These are phyloP conservation scores for Tautogolabrus adspersus DNA, from an alignment of 2,113 vertebrate genomes.

Conservation along the genomic window DNA sequence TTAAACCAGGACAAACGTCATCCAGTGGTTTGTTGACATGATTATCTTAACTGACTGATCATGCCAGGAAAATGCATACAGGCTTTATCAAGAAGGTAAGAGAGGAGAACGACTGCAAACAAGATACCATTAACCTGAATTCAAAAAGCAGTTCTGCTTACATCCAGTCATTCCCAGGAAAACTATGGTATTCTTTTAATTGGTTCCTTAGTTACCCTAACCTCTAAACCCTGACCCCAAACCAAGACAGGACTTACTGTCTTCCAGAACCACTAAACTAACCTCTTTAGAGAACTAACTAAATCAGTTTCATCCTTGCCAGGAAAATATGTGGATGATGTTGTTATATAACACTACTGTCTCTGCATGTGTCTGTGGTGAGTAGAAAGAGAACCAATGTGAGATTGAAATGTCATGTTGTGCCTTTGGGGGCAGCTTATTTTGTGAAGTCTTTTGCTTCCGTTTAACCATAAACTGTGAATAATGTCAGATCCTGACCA, in stretches of 20 bases:
- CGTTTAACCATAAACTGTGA: too few species aligned
- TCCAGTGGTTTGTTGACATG: too few species aligned
- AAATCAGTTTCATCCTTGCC: too few species aligned
- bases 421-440: neutral
- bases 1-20: too few species aligned
- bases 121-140: neutral
- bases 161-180: neutral
- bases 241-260: neutral
- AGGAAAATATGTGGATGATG: neutral
- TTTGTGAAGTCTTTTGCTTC: neutral
- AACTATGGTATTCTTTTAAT: neutral
- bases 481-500: neutral
- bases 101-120: neutral
- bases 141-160: conserved; percentile 1
- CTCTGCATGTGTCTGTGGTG: neutral
- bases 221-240: neutral
- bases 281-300: neutral
- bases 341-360: neutral
- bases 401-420: neutral
- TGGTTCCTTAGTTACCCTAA: too few species aligned
- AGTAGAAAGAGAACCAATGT: neutral
- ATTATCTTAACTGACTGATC: too few species aligned
- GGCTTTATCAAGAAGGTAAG: neutral
- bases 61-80: too few species aligned
- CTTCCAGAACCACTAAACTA: neutral